Conservation (phyloP, 2,888 invertebrate species). For the Pristionchus entomophagus region DNA sequence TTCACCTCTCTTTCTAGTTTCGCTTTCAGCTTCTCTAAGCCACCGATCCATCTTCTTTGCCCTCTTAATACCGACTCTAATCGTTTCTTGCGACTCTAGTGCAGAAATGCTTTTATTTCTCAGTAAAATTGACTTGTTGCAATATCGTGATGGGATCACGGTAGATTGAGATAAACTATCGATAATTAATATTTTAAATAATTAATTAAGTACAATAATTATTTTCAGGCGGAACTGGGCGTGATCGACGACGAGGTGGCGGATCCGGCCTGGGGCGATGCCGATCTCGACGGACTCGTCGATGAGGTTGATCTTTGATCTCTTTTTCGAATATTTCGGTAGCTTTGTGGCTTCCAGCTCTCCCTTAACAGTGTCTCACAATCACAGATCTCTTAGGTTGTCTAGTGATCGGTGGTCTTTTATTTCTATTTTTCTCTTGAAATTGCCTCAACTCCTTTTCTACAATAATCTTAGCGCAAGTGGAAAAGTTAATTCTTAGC, state of each 20-base stretch:
- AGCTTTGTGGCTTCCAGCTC: not conserved
- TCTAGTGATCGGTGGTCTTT: too few species aligned
- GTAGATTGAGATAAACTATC: too few species aligned
- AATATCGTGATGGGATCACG: too few species aligned
- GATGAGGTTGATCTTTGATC: conserved; percentile 38
- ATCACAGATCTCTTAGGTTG: too few species aligned
- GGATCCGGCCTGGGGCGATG: conserved; percentile 13
- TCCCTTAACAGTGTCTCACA: too few species aligned
- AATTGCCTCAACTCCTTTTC: too few species aligned
- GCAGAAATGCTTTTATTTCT: not conserved
- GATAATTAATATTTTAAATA: too few species aligned
- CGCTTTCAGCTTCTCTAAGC: not conserved
- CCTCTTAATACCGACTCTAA: too few species aligned
- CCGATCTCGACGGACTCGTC: not conserved
- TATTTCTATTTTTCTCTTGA: too few species aligned
- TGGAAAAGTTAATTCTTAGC: too few species aligned
- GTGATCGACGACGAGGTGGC: conserved; percentile 16
- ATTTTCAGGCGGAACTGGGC: not conserved
- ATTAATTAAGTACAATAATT: not conserved
- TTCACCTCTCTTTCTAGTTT: not conserved
- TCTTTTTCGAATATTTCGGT: not conserved
- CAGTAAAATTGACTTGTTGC: not conserved
- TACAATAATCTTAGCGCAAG: too few species aligned
- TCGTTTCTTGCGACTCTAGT: not conserved
- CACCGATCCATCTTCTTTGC: not conserved